Conservation (phyloP, 37 sponge, comb jelly and placozoan species). For the Spongilla lacustris region DNA sequence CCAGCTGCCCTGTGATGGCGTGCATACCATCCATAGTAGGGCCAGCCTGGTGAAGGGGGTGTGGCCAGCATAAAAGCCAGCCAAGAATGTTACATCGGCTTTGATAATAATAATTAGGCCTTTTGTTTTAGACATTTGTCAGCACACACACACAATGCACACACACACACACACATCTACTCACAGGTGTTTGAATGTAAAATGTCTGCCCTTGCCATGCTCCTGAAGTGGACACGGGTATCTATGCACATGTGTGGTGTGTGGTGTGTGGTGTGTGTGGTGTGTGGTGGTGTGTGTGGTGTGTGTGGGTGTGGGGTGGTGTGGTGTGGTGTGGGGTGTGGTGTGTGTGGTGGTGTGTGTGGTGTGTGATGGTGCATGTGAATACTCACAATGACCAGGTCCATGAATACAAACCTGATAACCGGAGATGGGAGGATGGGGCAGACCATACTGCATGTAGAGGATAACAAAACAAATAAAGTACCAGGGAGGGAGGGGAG, state of each 20-base stretch:
- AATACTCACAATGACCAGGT: background rate
- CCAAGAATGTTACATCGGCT: background rate
- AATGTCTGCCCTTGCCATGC: background rate
- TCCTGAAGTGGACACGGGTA: background rate
- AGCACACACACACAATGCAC: too few relatives aligned
- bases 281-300: too few relatives aligned
- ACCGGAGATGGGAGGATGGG: background rate
- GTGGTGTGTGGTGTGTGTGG: too few relatives aligned
- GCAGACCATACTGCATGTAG: background rate
- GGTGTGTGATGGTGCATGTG: background rate
- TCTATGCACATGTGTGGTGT: too few relatives aligned
- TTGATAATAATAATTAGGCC: too few relatives aligned
- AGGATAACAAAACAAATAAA: background rate
- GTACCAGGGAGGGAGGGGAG: background rate
- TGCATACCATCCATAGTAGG: background rate
- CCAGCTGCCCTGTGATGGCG: background rate
- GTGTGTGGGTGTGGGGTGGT: too few relatives aligned
- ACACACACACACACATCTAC: background rate
- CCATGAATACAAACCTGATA: slow-evolving; percentile 19
- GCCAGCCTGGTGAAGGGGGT: background rate
- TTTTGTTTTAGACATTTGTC: too few relatives aligned
- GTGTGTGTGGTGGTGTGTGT: too few relatives aligned
- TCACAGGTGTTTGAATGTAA: background rate
- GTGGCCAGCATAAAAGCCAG: background rate
- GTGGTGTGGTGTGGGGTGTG: too few relatives aligned